Conservation (phyloP, 2,888 invertebrate species). For the Dasypolia templi region DNA sequence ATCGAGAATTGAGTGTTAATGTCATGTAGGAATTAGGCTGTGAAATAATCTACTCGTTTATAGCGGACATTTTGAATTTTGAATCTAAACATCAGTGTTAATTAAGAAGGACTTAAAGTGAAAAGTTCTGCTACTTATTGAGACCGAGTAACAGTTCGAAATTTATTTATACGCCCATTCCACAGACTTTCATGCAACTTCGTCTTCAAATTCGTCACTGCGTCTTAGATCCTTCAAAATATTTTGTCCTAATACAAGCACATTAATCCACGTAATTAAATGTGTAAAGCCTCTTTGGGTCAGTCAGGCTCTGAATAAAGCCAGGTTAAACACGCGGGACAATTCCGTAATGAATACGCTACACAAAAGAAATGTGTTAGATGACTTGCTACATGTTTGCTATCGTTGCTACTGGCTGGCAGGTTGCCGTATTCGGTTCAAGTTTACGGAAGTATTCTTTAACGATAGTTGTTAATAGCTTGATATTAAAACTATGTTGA, state of each 20-base stretch:
- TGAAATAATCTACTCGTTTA: neutral
- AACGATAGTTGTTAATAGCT: constrained; percentile 27
- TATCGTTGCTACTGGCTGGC: constrained; percentile 34
- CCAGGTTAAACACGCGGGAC: constrained; percentile 54
- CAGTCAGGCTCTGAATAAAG: constrained; percentile 48
- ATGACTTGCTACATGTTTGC: constrained; percentile 47
- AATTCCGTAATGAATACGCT: constrained; percentile 56
- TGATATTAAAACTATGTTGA: constrained; percentile 20
- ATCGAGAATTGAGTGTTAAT: constrained; percentile 32
- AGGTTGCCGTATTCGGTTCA: constrained; percentile 35
- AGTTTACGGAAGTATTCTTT: constrained; percentile 52
- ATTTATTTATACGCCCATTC: neutral
- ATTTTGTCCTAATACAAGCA: constrained; percentile 23
- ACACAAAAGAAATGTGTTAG: constrained; percentile 56
- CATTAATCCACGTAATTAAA: constrained; percentile 48
- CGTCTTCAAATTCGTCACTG: neutral
- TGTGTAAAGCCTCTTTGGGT: constrained; percentile 54
- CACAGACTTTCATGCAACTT: neutral
- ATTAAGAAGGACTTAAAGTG: neutral
- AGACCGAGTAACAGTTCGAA: neutral
- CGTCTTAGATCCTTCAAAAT: neutral
- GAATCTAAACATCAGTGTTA: neutral
- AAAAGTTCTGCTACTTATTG: neutral
- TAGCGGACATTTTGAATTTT: neutral
- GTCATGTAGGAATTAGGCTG: constrained; percentile 33